These are phyloP conservation scores for Metallyticus violacea DNA, from an alignment of 2,888 invertebrate genomes.

Conservation along the genomic window DNA sequence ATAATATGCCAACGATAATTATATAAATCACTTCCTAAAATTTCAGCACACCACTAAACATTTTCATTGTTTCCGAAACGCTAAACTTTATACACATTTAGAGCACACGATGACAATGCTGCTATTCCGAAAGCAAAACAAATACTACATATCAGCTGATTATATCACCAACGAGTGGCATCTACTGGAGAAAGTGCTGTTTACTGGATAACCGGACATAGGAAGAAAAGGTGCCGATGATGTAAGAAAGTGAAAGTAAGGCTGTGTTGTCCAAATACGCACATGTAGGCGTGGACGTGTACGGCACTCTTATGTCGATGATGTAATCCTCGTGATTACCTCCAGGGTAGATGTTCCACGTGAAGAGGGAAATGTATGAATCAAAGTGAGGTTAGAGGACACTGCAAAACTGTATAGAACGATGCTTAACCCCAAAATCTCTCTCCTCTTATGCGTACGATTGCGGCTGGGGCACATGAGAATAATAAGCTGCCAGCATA, in stretches of 20 bases:
- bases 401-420: background rate
- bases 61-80: background rate
- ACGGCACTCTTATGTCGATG: background rate
- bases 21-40: background rate
- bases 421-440: background rate
- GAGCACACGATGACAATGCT: background rate
- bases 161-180: background rate
- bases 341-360: background rate
- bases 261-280: background rate
- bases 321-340: background rate
- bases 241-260: background rate
- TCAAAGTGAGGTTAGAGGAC: background rate
- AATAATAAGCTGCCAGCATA: background rate
- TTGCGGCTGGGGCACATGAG: background rate
- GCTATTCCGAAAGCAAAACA: background rate
- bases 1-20: background rate
- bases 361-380: background rate
- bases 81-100: background rate
- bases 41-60: background rate
- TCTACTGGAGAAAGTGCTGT: constrained; percentile 1
- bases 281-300: background rate
- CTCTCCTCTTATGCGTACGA: background rate
- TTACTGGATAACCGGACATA: background rate
- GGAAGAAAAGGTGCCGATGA: background rate
- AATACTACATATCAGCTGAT: background rate